These are phyloP conservation scores for Deilephila elpenor DNA, from an alignment of 2,888 invertebrate species.

Conservation along the genomic window DNA sequence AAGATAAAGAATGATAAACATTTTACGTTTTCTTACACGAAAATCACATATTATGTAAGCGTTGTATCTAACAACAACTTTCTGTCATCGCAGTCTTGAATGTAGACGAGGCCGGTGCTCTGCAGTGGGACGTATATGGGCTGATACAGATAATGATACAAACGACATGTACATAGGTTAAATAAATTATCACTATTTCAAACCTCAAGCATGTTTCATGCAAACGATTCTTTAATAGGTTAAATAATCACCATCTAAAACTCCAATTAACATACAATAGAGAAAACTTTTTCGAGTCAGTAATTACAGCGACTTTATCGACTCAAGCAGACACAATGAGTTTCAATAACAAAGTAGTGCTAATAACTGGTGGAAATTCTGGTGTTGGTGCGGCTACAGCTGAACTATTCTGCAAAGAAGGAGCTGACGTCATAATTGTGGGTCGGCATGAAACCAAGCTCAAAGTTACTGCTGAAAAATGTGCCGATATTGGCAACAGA, in stretches of 20 bases:
- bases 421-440: conserved; percentile 49
- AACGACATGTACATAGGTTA: too few species aligned
- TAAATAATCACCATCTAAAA: neutral
- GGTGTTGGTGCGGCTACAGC: conserved; percentile 58
- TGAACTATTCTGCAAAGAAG: conserved; percentile 48
- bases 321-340: conserved; percentile 32
- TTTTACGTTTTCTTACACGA: too few species aligned
- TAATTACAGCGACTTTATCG: neutral
- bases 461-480: conserved; percentile 35
- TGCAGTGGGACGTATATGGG: too few species aligned
- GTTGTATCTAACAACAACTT: too few species aligned
- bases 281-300: neutral
- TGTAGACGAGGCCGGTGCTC: too few species aligned
- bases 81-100: too few species aligned
- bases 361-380: conserved; percentile 55
- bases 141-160: too few species aligned
- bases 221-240: too few species aligned
- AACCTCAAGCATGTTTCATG: too few species aligned
- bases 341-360: conserved; percentile 45
- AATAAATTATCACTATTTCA: too few species aligned
- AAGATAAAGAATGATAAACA: too few species aligned
- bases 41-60: too few species aligned
- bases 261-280: neutral
- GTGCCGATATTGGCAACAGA: conserved; percentile 37
- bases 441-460: conserved; percentile 49